phyloP scores from a whole-genome alignment of 2,113 vertebrate species.

The Chamaea fasciata region DNA sequence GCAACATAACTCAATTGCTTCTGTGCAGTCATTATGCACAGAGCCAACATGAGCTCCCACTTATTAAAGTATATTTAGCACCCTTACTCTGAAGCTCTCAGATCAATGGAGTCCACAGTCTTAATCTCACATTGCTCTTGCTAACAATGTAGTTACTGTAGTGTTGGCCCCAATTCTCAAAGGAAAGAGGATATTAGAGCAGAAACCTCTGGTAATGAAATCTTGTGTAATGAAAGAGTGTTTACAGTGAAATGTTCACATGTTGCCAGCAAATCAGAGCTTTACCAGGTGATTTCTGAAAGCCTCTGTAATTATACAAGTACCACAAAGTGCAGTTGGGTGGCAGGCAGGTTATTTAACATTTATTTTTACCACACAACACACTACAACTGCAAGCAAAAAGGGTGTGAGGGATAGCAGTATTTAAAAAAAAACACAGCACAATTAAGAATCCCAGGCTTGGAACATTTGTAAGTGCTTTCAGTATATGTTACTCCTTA shows the following conservation, averaged over 20 bases:
- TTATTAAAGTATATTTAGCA: slow-evolving; percentile 52
- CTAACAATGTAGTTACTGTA: slow-evolving; percentile 42
- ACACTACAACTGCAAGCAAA: neutral
- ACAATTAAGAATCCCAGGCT: neutral
- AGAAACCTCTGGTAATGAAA: slow-evolving; percentile 59
- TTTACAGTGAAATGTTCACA: neutral
- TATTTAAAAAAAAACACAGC: neutral
- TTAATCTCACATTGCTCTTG: slow-evolving; percentile 37
- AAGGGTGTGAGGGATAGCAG: neutral
- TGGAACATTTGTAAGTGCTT: neutral
- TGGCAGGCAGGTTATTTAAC: neutral
- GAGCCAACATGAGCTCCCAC: slow-evolving; percentile 2
- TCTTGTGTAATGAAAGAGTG: neutral
- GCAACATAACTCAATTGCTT: slow-evolving; percentile 55
- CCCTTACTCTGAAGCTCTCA: slow-evolving; percentile 1
- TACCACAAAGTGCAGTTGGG: neutral
- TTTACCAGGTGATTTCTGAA: slow-evolving; percentile 1
- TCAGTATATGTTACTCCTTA: neutral
- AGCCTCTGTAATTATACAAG: slow-evolving; percentile 25
- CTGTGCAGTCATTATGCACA: slow-evolving; percentile 15
- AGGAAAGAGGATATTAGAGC: slow-evolving; percentile 52
- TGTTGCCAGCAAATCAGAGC: slow-evolving; percentile 27
- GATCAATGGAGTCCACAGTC: slow-evolving; percentile 8
- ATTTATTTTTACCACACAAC: neutral
- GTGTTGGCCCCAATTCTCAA: slow-evolving; percentile 17